Evolutionary conservation across 2,797 vertebrate genomes (phyloP).

Genomic region (Ciconia nigra): DNA sequence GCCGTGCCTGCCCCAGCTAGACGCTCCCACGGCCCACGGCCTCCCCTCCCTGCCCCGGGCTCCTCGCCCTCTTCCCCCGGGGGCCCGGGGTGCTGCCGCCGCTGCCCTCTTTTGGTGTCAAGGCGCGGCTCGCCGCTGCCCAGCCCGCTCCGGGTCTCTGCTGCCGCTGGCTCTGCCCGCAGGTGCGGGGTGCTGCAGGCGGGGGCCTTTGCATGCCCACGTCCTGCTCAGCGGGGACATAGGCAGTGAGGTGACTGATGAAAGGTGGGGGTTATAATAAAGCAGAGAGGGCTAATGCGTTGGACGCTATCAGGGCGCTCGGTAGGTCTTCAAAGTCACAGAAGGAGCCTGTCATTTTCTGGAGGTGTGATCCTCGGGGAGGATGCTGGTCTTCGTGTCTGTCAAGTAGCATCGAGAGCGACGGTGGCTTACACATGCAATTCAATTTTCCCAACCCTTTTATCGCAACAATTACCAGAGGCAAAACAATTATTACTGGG

Average conservation of each 20-base stretch:
- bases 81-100: background rate
- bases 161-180: background rate
- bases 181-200: background rate
- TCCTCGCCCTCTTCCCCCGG: background rate
- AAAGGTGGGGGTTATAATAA: background rate
- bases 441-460: background rate
- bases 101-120: constrained; percentile 4
- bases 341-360: background rate
- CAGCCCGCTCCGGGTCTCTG: background rate
- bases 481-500: background rate
- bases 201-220: background rate
- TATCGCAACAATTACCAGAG: background rate
- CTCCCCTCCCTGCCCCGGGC: background rate
- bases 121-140: background rate
- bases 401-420: background rate
- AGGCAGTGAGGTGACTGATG: background rate
- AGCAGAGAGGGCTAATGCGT: background rate
- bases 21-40: background rate
- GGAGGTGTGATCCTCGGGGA: background rate
- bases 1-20: background rate
- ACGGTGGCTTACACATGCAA: background rate
- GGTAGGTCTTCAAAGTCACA: background rate
- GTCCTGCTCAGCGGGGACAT: background rate
- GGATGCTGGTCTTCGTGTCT: background rate
- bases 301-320: background rate